Conservation (phyloP, 2,888 invertebrate genomes). For the Hyles lineata region DNA sequence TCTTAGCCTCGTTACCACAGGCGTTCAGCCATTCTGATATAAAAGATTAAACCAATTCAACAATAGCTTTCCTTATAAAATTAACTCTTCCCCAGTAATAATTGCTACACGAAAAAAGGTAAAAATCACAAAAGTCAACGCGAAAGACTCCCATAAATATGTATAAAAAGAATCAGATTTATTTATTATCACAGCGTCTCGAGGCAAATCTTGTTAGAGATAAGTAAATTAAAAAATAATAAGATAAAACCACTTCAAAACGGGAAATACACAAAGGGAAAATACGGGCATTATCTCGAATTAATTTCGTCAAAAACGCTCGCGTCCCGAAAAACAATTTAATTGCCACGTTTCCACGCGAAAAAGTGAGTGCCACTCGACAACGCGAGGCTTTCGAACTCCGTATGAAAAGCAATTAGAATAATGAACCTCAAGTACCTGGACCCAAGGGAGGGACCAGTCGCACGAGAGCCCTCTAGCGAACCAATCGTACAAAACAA, state of each 20-base stretch:
- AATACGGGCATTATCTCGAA: conserved; percentile 62
- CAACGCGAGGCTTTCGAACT: conserved; percentile 71
- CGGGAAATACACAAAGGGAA: conserved; percentile 41
- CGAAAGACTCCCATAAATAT: conserved; percentile 20
- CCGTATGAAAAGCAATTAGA: conserved; percentile 70
- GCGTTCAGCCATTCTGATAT: too few relatives aligned
- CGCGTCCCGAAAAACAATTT: conserved; percentile 66
- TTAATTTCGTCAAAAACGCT: conserved; percentile 64
- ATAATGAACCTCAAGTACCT: conserved; percentile 78
- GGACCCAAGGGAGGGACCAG: conserved; percentile 23
- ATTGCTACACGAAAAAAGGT: not conserved
- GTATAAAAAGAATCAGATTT: conserved; percentile 2
- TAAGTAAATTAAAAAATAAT: conserved; percentile 41
- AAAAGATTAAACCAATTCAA: too few relatives aligned
- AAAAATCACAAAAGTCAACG: not conserved
- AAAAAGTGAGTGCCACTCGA: conserved; percentile 72
- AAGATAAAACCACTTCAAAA: conserved; percentile 31
- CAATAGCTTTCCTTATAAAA: not conserved
- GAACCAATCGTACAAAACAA: conserved; percentile 3
- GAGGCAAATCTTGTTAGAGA: conserved; percentile 19
- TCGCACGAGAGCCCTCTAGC: not conserved
- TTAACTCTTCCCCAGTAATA: not conserved
- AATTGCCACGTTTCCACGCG: conserved; percentile 75
- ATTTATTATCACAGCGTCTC: conserved; percentile 15
- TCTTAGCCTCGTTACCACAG: too few relatives aligned